These are phyloP conservation scores for Spea hammondii DNA, from an alignment of 2,797 vertebrate species.

Conservation along the genomic window DNA sequence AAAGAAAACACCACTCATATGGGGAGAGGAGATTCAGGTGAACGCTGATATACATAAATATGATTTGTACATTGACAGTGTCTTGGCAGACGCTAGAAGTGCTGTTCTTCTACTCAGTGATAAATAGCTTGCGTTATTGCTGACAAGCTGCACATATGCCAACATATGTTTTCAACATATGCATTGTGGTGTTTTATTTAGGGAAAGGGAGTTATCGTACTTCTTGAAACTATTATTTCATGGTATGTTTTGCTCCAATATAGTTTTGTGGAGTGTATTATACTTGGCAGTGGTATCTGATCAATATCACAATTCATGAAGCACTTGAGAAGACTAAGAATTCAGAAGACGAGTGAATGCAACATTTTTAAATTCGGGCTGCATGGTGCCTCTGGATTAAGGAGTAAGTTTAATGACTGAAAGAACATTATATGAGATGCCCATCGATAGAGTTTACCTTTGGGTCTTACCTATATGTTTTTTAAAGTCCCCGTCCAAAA, in stretches of 20 bases:
- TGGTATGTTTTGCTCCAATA: constrained; percentile 2
- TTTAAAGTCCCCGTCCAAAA: too few relatives aligned
- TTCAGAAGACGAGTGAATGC: background rate
- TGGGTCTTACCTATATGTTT: too few relatives aligned
- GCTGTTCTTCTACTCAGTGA: constrained; percentile 20
- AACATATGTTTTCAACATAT: constrained; percentile 41
- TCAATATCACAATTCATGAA: constrained; percentile 15
- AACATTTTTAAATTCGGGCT: background rate
- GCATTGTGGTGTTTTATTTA: constrained; percentile 15
- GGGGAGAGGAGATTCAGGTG: constrained; percentile 24
- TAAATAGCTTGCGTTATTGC: constrained; percentile 44
- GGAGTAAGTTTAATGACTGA: too few relatives aligned
- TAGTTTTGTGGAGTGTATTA: background rate
- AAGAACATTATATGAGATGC: too few relatives aligned
- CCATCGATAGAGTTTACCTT: too few relatives aligned
- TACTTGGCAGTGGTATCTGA: constrained; percentile 19
- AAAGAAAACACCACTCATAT: background rate
- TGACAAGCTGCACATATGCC: constrained; percentile 37
- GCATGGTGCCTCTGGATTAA: too few relatives aligned
- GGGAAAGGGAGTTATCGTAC: constrained; percentile 16
- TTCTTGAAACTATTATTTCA: background rate
- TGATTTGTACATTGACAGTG: constrained; percentile 17
- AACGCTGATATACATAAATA: background rate
- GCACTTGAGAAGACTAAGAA: background rate
- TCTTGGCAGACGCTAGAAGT: constrained; percentile 17